Conservation (phyloP, 2,797 vertebrate genomes). For the Sardinella longiceps region DNA sequence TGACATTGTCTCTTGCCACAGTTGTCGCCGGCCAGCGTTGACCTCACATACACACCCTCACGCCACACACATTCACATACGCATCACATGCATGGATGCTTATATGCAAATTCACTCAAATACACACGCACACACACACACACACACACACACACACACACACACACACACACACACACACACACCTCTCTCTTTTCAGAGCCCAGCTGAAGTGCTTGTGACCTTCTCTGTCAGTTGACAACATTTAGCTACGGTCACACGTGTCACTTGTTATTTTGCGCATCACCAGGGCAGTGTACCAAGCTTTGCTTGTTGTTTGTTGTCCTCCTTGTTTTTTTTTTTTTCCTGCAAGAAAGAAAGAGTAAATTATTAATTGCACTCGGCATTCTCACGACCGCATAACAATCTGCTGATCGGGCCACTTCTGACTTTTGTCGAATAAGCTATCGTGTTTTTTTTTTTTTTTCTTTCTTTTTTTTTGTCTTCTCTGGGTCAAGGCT, state of each 20-base stretch:
- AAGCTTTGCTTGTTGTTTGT: conserved; percentile 31
- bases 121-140: background rate
- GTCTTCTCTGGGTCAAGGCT: conserved; percentile 62
- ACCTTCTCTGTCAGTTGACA: conserved; percentile 41
- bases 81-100: background rate
- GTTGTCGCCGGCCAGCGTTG: conserved; percentile 63
- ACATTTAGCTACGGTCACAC: conserved; percentile 49
- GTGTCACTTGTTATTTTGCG: conserved; percentile 59
- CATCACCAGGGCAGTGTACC: background rate
- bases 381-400: conserved; percentile 69
- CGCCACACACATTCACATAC: background rate
- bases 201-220: conserved; percentile 32
- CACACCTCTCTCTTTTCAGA: background rate
- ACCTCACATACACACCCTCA: background rate
- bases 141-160: background rate
- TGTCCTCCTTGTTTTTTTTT: conserved; percentile 36
- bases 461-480: conserved; percentile 47
- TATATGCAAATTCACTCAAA: background rate
- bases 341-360: conserved; percentile 58
- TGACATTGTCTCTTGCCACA: conserved; percentile 80
- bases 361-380: conserved; percentile 79
- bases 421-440: conserved; percentile 74
- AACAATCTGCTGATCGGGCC: conserved; percentile 79
- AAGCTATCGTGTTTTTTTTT: conserved; percentile 59
- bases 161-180: background rate